These are phyloP conservation scores for Dendrocincla fuliginosa DNA, from an alignment of 2,797 vertebrate species.

Conservation along the genomic window DNA sequence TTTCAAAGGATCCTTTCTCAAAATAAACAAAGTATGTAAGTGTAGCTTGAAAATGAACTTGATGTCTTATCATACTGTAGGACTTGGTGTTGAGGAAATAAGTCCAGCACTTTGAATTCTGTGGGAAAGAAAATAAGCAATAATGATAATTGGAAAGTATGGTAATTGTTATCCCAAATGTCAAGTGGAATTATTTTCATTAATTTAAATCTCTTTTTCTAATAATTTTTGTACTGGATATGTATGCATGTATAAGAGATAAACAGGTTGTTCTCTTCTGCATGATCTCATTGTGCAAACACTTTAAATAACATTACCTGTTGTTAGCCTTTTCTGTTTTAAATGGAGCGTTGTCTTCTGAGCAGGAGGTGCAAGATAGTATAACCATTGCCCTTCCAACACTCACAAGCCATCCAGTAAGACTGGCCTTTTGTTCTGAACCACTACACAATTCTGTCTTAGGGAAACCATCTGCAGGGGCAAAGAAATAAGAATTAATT, in stretches of 20 bases:
- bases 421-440: background rate
- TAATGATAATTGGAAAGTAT: slow-evolving; percentile 12
- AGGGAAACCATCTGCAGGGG: background rate
- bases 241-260: background rate
- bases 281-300: background rate
- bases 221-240: background rate
- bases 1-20: background rate
- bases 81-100: background rate
- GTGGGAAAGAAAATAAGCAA: slow-evolving; percentile 19
- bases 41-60: background rate
- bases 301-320: background rate
- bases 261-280: background rate
- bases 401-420: background rate
- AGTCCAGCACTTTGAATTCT: background rate
- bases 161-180: slow-evolving; percentile 48
- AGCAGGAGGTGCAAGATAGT: background rate
- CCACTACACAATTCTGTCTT: background rate
- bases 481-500: background rate
- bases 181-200: slow-evolving; percentile 21
- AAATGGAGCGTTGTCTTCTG: background rate
- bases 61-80: background rate
- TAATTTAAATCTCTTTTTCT: slow-evolving; percentile 36
- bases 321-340: background rate
- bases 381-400: background rate
- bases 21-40: background rate